Base-by-base conservation (phyloP, 2,113 vertebrate species). In the Tragelaphus imberbis region DNA sequence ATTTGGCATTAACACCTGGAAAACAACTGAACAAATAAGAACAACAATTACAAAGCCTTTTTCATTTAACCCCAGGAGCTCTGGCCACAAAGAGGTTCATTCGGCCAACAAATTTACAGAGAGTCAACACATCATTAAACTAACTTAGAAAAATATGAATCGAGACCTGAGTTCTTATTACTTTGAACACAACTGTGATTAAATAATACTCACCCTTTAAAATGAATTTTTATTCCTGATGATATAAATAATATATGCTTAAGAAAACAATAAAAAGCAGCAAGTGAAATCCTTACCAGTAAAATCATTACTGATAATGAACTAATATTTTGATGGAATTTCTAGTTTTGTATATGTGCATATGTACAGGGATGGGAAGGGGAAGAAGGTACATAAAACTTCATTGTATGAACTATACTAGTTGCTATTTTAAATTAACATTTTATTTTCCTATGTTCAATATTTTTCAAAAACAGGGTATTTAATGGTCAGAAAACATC, bases 401-500 rank as follows among this genome's bases (percentile, higher is more conserved):
- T 55, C 53, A 91, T 6, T 40, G 10, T 47, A 87, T 28, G 40
- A 91, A 82, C 49, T 89, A 91, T 14, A 17, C 61, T 88, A 44
- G 47, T 47, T 81, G 25, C 10, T 85, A 68, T 56, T 96, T 95
- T 87, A 28, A 95, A 68, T 16, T 58, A 63, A 84, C 27, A 95
- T 58, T 94, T 89, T 87, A 90, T 55, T 94, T 92, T 77, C 58
- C 23, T 58, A 6, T 23, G 88, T 88, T 92, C 47, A 90, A 7
- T 89, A 89, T 59, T 89, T 71, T 93, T 94, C 44, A 89, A 95
- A 80, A 94, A 21, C 28, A 94, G 30, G 28, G 10, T 65, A 88
- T 71, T 77, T 85, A 94, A 96, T 56, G 33, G 61, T 63, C 58
- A 95, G 13, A 94, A 97, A 93, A 94, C 55, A 96, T 65, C 81